Evolutionary conservation across 1,140 invertebrate genomes (phyloP).

Genomic region (Kradibia gibbosae): DNA sequence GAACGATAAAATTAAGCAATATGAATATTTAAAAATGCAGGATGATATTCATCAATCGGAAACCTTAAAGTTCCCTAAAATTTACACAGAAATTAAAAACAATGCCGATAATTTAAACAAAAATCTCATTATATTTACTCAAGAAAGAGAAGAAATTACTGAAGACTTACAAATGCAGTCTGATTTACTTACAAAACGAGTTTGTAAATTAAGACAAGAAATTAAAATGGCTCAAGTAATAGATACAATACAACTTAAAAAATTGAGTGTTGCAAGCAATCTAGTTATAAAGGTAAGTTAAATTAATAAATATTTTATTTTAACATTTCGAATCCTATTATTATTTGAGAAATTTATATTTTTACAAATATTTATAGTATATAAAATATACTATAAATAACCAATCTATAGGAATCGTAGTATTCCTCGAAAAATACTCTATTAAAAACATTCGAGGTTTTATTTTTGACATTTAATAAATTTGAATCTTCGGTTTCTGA

Average conservation of each 20-base stretch:
- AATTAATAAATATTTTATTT: not conserved
- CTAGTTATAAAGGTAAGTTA: slow-evolving; percentile 60
- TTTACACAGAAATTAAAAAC: slow-evolving; percentile 56
- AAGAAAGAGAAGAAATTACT: slow-evolving; percentile 56
- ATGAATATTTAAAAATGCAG: slow-evolving; percentile 65
- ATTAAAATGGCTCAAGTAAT: slow-evolving; percentile 56
- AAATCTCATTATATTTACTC: slow-evolving; percentile 51
- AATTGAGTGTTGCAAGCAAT: slow-evolving; percentile 60
- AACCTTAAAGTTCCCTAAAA: slow-evolving; percentile 57
- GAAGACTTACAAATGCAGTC: slow-evolving; percentile 56
- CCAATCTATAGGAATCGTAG: no score
- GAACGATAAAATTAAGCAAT: slow-evolving; percentile 64
- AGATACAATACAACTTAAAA: slow-evolving; percentile 62
- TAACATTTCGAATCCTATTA: not conserved
- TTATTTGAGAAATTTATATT: no score
- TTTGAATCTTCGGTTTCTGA: no score
- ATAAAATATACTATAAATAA: no score
- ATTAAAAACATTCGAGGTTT: no score
- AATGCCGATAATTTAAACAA: slow-evolving; percentile 60
- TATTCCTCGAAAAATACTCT: no score
- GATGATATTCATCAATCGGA: slow-evolving; percentile 60
- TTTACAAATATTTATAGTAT: no score
- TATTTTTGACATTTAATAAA: no score
- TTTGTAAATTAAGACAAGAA: slow-evolving; percentile 58
- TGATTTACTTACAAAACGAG: slow-evolving; percentile 53